Percentiles rank a stretch among this genome's conserved stretches.
Conservation (phyloP, 2,888 invertebrate species). For the Xylota segnis region DNA sequence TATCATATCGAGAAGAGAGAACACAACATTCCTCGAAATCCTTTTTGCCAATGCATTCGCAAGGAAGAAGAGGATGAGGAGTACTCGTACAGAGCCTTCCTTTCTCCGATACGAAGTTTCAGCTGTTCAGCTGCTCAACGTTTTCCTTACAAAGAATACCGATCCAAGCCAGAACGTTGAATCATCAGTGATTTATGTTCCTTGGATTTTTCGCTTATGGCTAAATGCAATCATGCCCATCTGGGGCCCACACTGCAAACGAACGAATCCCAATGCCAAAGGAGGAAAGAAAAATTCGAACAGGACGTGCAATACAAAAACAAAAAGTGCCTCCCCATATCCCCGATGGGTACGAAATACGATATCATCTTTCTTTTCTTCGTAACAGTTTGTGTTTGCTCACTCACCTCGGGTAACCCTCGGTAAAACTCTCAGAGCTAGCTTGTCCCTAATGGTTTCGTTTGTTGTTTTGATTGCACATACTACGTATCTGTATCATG, state of each 20-base stretch:
- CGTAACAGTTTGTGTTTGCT: constrained; percentile 45
- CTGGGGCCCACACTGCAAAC: constrained; percentile 58
- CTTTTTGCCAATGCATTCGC: constrained; percentile 17
- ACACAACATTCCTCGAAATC: constrained; percentile 32
- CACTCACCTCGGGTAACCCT: constrained; percentile 51
- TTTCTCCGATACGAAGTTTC: constrained; percentile 19
- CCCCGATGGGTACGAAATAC: constrained; percentile 32
- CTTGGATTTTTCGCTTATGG: constrained; percentile 65
- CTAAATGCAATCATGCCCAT: constrained; percentile 72
- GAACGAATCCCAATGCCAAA: constrained; percentile 37
- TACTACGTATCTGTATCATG: constrained; percentile 20
- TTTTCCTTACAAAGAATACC: constrained; percentile 55
- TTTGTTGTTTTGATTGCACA: constrained; percentile 61
- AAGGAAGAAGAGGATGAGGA: neutral
- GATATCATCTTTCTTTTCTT: constrained; percentile 63
- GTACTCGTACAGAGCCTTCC: neutral
- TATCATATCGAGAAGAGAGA: constrained; percentile 39
- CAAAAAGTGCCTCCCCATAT: neutral
- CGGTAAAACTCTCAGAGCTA: constrained; percentile 17
- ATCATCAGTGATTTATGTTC: constrained; percentile 76
- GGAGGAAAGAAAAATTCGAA: constrained; percentile 30
- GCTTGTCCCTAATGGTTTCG: constrained; percentile 50
- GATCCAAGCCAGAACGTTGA: constrained; percentile 64
- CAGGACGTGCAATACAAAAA: constrained; percentile 1
- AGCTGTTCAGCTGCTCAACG: constrained; percentile 51